Evolutionary conservation across 2,113 vertebrate genomes (phyloP).

Genomic region (Myiozetetes cayanensis): DNA sequence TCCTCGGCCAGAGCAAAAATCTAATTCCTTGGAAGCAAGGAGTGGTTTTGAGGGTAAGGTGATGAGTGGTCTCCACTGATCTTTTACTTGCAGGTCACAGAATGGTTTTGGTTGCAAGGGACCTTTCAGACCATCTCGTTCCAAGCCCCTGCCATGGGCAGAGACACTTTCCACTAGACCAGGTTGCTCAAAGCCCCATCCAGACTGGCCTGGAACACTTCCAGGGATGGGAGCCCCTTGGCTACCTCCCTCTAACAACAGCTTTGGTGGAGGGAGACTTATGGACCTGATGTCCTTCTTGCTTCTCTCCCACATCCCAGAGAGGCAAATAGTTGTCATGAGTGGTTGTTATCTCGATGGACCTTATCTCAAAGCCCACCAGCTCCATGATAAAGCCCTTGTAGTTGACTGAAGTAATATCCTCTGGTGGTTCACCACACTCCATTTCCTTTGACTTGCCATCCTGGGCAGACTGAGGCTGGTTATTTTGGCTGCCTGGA

Average conservation of each 20-base stretch:
- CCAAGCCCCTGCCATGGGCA: background rate
- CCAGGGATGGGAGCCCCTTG: background rate
- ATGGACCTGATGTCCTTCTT: background rate
- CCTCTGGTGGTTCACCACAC: background rate
- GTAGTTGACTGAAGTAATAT: background rate
- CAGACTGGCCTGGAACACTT: background rate
- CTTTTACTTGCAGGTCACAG: background rate
- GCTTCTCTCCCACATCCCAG: background rate
- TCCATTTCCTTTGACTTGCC: background rate
- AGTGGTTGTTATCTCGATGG: fast-evolving
- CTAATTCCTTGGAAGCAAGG: background rate
- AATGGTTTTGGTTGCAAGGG: background rate
- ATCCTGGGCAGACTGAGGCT: background rate
- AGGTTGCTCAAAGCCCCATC: background rate
- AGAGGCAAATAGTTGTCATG: background rate
- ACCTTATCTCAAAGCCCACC: background rate
- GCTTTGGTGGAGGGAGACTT: background rate
- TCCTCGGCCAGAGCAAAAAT: background rate
- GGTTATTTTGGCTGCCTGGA: background rate
- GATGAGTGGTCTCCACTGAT: background rate
- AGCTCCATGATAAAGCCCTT: background rate
- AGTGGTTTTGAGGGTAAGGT: background rate
- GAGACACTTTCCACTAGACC: background rate
- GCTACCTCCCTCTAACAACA: background rate
- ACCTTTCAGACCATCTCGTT: background rate